Conservation (phyloP, 2,113 vertebrate genomes). For the Sprattus sprattus region DNA sequence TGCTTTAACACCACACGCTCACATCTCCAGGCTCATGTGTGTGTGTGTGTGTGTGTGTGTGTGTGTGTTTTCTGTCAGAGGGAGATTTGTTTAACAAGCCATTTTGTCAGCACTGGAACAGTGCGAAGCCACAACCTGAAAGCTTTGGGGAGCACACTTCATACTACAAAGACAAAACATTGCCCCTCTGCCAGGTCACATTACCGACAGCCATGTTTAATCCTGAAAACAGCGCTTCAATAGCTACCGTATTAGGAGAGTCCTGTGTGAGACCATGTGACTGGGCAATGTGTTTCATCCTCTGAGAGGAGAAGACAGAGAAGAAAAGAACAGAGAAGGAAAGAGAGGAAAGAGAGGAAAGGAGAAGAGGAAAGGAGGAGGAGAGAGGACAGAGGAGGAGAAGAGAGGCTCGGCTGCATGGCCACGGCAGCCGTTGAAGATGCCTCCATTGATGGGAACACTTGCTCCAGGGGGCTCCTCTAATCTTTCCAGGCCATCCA, state of each 20-base stretch:
- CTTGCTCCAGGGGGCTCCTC: constrained; percentile 64
- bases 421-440: constrained; percentile 54
- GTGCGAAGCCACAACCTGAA: background rate
- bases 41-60: constrained; percentile 1
- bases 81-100: constrained; percentile 14
- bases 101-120: background rate
- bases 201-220: background rate
- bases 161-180: constrained; percentile 15
- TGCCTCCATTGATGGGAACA: constrained; percentile 61
- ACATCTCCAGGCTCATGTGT: background rate
- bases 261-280: background rate
- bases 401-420: constrained; percentile 51
- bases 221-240: background rate
- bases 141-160: background rate
- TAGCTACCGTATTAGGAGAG: background rate
- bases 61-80: background rate
- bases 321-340: background rate
- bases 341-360: background rate
- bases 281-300: constrained; percentile 21
- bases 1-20: background rate
- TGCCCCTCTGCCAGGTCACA: background rate
- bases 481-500: constrained; percentile 68
- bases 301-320: constrained; percentile 11
- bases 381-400: constrained; percentile 17
- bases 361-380: background rate